Evolutionary conservation across 2,113 vertebrate species (phyloP), one percentile per base, ranked within the genome.

Genomic region (Sinocyclocheilus grahami): DNA sequence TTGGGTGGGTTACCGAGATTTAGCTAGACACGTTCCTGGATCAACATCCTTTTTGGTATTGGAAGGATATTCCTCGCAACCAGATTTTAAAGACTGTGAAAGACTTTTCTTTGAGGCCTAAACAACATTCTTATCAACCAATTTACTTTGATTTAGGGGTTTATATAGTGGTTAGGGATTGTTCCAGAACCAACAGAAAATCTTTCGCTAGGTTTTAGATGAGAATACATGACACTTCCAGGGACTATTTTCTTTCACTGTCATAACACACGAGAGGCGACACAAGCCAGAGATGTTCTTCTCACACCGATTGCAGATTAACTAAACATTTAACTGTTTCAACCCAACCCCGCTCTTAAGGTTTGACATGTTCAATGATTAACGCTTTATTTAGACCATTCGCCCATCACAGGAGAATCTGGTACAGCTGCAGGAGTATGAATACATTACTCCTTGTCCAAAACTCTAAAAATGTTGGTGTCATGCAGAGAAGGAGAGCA

Each of bases 281-380:
- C 13, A 14, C 39, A 76, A 75, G 18, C 46, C 8, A 51, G 37
- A 51, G 24, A 12, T 51, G 37, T n/a, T 24, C 63, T 84, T 46
- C 39, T 39, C 69, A 60, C 33, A 14, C 27, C 14, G 13, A 39
- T 75, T 2, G 18, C 33, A 39, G 30, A 53, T 75, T 30, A 75
- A 76, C 39, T 18, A 84, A 75, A 37, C 53, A 75, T 60, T 76
- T 27, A 76, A n/a, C 24, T 1, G 71, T 60, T 75, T 62, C 37
- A 58, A 12, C 33, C 27, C 20, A 51, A 53, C 48, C 11, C n/a
- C 8, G 72, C 72, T 48, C 5, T 75, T 7, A 24, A 24, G n/a
- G 72, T 75, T 75, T 75, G 42, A 48, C 72, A 48, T 0, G 42
- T 51, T 76, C 12, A 8, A 6, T 76, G 42, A 76, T 51, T 6